Evolutionary conservation across 2,888 invertebrate species (phyloP).

Genomic region (Exocentrus adspersus): DNA sequence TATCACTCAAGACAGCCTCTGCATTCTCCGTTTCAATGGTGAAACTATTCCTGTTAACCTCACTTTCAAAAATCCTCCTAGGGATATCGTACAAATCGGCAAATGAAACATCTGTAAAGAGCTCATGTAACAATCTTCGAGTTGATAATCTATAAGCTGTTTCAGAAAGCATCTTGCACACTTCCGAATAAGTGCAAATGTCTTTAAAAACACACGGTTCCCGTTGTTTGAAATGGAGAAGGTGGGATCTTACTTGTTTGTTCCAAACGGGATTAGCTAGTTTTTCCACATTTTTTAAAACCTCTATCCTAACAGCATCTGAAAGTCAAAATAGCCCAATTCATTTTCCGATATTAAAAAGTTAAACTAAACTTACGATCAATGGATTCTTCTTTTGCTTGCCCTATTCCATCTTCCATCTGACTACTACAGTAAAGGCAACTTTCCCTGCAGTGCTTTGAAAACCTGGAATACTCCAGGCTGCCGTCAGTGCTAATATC

Average conservation of each 20-base stretch:
- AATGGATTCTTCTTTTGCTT: conserved; percentile 30
- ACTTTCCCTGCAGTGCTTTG: conserved; percentile 41
- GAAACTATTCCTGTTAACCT: background rate
- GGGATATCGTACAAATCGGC: conserved; percentile 68
- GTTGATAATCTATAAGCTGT: conserved; percentile 85
- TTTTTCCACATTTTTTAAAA: conserved; percentile 77
- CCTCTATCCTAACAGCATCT: conserved; percentile 63
- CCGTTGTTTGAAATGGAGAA: conserved; percentile 79
- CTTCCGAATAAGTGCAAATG: conserved; percentile 92
- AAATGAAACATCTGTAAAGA: conserved; percentile 88
- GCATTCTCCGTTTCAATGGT: conserved; percentile 2
- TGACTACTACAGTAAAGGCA: conserved; percentile 46
- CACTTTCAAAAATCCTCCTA: conserved; percentile 37
- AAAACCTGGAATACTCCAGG: conserved; percentile 13
- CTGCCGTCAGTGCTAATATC: background rate
- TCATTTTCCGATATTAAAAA: background rate
- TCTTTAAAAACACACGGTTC: conserved; percentile 82
- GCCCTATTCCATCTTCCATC: conserved; percentile 21
- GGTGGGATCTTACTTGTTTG: conserved; percentile 82
- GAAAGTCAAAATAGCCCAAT: conserved; percentile 28
- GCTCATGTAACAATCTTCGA: conserved; percentile 89
- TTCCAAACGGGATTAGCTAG: conserved; percentile 83
- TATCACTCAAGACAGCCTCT: conserved; percentile 21
- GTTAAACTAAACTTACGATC: conserved; percentile 33
- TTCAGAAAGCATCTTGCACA: conserved; percentile 80